Percentiles rank a stretch among this genome's conserved stretches.
Evolutionary conservation across 2,113 vertebrate genomes (phyloP).

Genomic region (Cynopterus brachyotis): DNA sequence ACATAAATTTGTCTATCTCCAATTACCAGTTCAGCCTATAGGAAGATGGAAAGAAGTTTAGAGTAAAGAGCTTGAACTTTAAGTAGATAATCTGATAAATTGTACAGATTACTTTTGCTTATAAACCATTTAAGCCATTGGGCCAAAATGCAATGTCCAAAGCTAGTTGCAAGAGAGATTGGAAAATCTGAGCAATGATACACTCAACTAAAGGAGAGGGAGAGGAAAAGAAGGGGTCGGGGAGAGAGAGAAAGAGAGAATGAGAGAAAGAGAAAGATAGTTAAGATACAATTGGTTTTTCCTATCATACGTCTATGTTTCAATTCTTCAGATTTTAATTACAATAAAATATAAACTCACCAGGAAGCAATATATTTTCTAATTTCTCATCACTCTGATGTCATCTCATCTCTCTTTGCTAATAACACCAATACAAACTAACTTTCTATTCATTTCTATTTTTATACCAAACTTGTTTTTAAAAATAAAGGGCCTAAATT

Average conservation of each 20-base stretch:
- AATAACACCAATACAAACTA: background rate
- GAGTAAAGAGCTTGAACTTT: background rate
- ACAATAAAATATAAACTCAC: background rate
- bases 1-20: background rate
- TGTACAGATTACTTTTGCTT: background rate
- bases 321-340: background rate
- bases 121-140: background rate
- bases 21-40: background rate
- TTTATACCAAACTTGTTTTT: background rate
- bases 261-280: background rate
- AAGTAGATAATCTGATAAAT: background rate
- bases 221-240: background rate
- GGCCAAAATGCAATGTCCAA: background rate
- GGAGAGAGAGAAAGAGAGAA: background rate
- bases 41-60: background rate
- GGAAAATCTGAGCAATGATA: background rate
- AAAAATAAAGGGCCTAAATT: background rate
- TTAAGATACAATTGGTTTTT: background rate
- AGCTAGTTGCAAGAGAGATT: background rate
- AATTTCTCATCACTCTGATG: background rate
- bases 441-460: background rate
- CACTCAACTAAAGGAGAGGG: background rate
- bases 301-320: background rate
- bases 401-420: background rate
- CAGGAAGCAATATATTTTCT: background rate